Conservation (phyloP, 2,888 invertebrate species). For the Cyrtodaria siliqua region DNA sequence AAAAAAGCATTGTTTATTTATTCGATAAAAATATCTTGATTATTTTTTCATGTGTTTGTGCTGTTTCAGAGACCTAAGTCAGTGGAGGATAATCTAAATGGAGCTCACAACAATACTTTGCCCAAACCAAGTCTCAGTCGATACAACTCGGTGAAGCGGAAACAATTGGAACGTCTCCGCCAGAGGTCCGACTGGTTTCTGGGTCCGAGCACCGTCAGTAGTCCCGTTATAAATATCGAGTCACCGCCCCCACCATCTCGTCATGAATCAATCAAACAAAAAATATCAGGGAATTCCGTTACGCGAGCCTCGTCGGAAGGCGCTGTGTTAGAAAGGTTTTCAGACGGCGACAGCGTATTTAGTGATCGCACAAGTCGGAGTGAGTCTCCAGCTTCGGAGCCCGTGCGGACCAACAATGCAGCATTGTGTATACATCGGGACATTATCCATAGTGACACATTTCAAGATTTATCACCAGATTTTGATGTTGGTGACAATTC, state of each 20-base stretch:
- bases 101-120: slow-evolving; percentile 68
- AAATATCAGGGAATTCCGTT: slow-evolving; percentile 78
- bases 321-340: slow-evolving; percentile 76
- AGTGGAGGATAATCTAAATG: slow-evolving; percentile 81
- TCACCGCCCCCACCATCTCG: slow-evolving; percentile 22
- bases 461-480: slow-evolving; percentile 73
- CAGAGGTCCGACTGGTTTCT: slow-evolving; percentile 98
- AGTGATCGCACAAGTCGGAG: slow-evolving; percentile 80
- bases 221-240: slow-evolving; percentile 52
- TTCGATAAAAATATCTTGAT: too few species aligned
- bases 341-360: slow-evolving; percentile 81
- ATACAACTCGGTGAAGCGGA: slow-evolving; percentile 86
- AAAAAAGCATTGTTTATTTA: too few species aligned
- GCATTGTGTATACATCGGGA: slow-evolving; percentile 72
- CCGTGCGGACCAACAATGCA: slow-evolving; percentile 70
- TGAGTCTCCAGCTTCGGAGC: slow-evolving; percentile 82
- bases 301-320: slow-evolving; percentile 81
- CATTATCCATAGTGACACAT: slow-evolving; percentile 80
- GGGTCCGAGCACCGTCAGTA: slow-evolving; percentile 86
- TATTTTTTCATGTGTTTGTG: neutral
- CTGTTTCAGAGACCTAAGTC: slow-evolving; percentile 81
- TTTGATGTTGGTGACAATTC: slow-evolving; percentile 54
- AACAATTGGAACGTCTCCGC: slow-evolving; percentile 98
- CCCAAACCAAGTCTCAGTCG: slow-evolving; percentile 81
- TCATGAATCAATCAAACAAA: slow-evolving; percentile 64